Conservation (phyloP, 23 tunicate genomes). For the Styela plicata region DNA sequence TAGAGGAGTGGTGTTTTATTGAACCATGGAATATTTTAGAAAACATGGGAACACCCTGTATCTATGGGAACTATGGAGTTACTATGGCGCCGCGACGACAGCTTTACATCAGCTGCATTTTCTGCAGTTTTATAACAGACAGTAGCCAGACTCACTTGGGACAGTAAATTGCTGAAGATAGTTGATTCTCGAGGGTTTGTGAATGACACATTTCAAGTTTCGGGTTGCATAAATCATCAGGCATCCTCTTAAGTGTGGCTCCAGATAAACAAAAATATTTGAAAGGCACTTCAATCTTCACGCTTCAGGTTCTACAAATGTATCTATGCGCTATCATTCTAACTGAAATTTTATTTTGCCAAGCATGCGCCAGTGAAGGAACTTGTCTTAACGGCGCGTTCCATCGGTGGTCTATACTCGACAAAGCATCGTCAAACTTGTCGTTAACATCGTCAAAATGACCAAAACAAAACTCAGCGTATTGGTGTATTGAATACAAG, state of each 20-base stretch:
- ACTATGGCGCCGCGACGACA: background rate
- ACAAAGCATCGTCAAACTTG: too few species aligned
- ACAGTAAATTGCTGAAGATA: background rate
- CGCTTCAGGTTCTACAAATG: background rate
- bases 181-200: background rate
- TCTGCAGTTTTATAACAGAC: background rate
- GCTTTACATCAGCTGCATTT: background rate
- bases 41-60: background rate
- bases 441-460: too few species aligned
- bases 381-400: too few species aligned
- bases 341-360: too few species aligned
- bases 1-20: background rate
- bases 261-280: background rate
- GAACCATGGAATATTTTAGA: background rate
- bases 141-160: background rate
- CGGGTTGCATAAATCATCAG: background rate
- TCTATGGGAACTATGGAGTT: background rate
- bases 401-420: too few species aligned
- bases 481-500: too few species aligned
- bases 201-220: background rate
- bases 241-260: background rate
- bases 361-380: too few species aligned
- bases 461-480: too few species aligned
- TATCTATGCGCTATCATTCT: too few species aligned
- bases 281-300: background rate